Evolutionary conservation across 2,113 vertebrate genomes (phyloP).

Genomic region (Chloroceryle aenea): DNA sequence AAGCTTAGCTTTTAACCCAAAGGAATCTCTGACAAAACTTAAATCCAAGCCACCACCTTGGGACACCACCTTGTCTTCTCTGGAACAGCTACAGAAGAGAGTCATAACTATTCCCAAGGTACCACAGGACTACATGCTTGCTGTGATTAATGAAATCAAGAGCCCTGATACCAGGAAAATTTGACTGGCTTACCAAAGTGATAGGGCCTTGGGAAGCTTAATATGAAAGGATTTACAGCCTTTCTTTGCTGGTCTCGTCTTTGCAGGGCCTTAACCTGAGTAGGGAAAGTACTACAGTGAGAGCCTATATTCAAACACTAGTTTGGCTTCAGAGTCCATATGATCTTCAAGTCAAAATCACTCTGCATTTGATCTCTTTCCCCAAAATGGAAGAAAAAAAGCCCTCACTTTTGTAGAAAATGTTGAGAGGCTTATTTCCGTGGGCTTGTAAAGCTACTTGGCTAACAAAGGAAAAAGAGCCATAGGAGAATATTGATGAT

Average conservation of each 20-base stretch:
- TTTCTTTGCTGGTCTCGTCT: not conserved
- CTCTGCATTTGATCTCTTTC: not conserved
- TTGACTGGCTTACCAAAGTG: not conserved
- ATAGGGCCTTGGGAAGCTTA: not conserved
- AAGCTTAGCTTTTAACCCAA: not conserved
- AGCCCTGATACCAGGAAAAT: not conserved
- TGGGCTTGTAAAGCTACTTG: not conserved
- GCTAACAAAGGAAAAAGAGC: not conserved
- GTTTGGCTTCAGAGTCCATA: not conserved
- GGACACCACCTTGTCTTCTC: not conserved
- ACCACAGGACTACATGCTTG: not conserved
- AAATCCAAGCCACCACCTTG: not conserved
- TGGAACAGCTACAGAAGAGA: not conserved
- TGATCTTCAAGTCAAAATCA: not conserved
- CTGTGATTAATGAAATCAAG: not conserved
- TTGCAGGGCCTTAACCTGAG: not conserved
- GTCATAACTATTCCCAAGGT: not conserved
- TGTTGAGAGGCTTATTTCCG: not conserved
- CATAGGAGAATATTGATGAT: not conserved
- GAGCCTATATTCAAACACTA: not conserved
- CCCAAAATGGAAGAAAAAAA: not conserved
- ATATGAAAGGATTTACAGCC: not conserved
- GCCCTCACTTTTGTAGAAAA: not conserved
- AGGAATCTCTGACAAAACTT: not conserved
- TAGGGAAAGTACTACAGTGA: not conserved